Base-by-base conservation (phyloP, 2,797 vertebrate genomes). In the Malurus leucopterus region DNA sequence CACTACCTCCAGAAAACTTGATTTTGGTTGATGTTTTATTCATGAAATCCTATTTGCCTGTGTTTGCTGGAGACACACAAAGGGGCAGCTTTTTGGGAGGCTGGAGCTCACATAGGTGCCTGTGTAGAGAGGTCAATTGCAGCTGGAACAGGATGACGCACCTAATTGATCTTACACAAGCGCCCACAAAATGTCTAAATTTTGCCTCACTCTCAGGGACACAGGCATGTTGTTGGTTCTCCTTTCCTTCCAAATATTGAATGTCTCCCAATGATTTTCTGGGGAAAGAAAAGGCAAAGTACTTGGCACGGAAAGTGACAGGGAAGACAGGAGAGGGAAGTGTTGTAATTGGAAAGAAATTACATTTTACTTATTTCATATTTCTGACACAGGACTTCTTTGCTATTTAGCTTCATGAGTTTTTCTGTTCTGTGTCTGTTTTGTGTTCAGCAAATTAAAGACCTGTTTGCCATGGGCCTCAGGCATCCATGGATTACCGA, bases 361-460 rank as follows among this genome's bases (percentile, higher is more conserved):
- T 19, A 26, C 2, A 27, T 7, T 50, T 86, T 32, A 44, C 12
- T 74, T 18, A 12, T 44, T 46, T 61, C 18, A 2, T 80, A 10
- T 61, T 89, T 91, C 34, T 61, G 51, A 79, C 27, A 12, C 4
- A 34, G 26, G 53, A 46, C 29, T 44, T 70, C 30, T 70, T 80
- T 68, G 32, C 0, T 0, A 15, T 72, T 82, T 85, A 50, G 24
- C 69, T 84, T 58, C 43, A n/a, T 0, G 2, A 16, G 11, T 49
- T 91, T 81, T 80, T 74, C 20, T n/a, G 51, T 72, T 70, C 58
- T 72, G 6, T 34, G 18, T 64, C 87, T 83, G 18, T 32, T 30
- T 44, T 16, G 14, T 72, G 63, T 36, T 81, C 53, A 67, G 34
- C 55, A 91, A 47, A 72, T 62, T 24, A 65, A 72, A 83, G 49